Conservation (phyloP, 1,140 invertebrate species). For the Dufourea novaeangliae region DNA sequence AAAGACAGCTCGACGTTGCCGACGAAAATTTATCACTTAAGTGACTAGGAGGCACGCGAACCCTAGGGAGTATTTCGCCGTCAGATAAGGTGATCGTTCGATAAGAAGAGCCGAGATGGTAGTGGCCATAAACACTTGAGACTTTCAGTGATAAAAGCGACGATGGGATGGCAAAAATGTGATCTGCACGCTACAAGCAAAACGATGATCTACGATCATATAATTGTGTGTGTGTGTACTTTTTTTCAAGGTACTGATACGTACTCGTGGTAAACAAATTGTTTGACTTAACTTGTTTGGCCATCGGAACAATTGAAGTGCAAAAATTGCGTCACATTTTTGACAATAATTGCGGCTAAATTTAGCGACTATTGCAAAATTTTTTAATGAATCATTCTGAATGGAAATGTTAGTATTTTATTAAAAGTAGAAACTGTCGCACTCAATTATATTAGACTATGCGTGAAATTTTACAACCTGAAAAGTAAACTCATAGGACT, state of each 20-base stretch:
- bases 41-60: constrained; percentile 36
- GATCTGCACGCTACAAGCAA: not conserved
- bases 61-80: constrained; percentile 36
- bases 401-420: no score
- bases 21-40: constrained; percentile 72
- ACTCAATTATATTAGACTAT: no score
- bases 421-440: no score
- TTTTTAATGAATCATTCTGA: no score
- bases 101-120: constrained; percentile 25
- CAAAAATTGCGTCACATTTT: not conserved
- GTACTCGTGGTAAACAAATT: not conserved
- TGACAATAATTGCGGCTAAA: not conserved
- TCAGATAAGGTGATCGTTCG: constrained; percentile 32
- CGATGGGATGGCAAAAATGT: not conserved
- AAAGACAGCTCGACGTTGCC: constrained; percentile 67
- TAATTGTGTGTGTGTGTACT: no score
- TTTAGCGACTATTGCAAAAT: not conserved
- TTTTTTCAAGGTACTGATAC: not conserved
- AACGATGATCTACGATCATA: not conserved
- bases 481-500: no score
- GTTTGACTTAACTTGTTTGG: not conserved
- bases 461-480: no score
- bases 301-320: not conserved
- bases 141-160: not conserved
- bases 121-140: constrained; percentile 6